Conservation (phyloP, 2,113 vertebrate genomes). For the Hemiprocne comata region DNA sequence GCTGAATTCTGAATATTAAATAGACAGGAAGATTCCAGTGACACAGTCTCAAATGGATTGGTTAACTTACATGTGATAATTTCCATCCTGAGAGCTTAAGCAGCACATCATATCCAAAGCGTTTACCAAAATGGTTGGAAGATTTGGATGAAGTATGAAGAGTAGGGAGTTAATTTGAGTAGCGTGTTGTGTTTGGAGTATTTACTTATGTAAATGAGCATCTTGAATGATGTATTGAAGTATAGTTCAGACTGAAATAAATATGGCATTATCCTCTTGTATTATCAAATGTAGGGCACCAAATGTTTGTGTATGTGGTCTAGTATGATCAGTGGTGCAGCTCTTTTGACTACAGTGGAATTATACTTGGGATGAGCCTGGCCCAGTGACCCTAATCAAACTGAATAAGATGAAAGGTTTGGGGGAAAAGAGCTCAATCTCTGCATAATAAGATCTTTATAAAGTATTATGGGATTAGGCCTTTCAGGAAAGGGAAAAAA, state of each 20-base stretch:
- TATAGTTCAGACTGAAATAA: not conserved
- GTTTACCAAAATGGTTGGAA: not conserved
- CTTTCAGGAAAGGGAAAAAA: not conserved
- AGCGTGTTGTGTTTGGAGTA: not conserved
- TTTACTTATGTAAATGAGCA: not conserved
- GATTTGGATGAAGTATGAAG: not conserved
- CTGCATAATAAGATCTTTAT: slow-evolving; percentile 53
- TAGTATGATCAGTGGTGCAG: not conserved
- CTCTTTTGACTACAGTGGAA: slow-evolving; percentile 33
- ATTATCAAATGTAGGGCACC: slow-evolving; percentile 58
- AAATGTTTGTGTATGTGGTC: slow-evolving; percentile 35
- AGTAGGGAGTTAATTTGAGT: not conserved
- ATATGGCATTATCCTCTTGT: slow-evolving; percentile 25
- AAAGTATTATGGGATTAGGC: slow-evolving; percentile 61
- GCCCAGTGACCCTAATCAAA: slow-evolving; percentile 61
- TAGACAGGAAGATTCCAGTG: not conserved
- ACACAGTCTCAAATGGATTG: not conserved
- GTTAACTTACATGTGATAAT: not conserved
- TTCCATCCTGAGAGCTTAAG: not conserved
- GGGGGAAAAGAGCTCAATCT: slow-evolving; percentile 30
- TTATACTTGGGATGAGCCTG: slow-evolving; percentile 47
- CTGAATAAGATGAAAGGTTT: slow-evolving; percentile 41
- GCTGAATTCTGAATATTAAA: not conserved
- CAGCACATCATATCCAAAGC: not conserved
- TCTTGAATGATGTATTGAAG: not conserved